Base-by-base conservation (phyloP, 2,888 invertebrate species). In the Atethmia centrago region DNA sequence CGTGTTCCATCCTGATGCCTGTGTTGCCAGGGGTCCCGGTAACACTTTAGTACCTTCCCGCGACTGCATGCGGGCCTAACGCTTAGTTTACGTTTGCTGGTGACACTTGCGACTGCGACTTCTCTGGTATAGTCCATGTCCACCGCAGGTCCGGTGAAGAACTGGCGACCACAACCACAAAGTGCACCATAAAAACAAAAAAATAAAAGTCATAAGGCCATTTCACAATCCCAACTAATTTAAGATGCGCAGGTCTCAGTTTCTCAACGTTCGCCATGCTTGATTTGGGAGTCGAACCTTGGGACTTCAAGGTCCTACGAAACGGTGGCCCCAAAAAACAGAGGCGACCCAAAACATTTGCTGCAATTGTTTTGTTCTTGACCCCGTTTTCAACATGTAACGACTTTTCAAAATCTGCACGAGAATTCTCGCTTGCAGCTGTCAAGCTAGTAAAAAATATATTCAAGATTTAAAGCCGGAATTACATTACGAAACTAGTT, bases 221-320 rank as follows among this genome's bases (percentile, higher is more conserved):
- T 47, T 40, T 28, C 10, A 12, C 10, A 40, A 31, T 31, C 25
- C 25, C 8, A 76, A 21, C 9, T 59, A 77, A 53, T 59, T 77
- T 69, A 65, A 66, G 21, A 47, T 66, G 45, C 16, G 31, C 16
- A 31, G 21, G 65, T 77, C 31, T 49, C 47, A 19, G 45, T 59
- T 77, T 51, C 59, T 25, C 28, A 75, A 71, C 51, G 14, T 16
- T 58, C 51, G 25, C 63, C 8, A 79, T 72, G 63, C 56, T 79
- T 47, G 36, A 78, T 69, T 76, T 79, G 62, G 58, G 21, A 58
- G 63, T 55, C 1, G 49, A 74, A 78, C 81, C 78, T 78, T 80
- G 75, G 75, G 28, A 49, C 28, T 53, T 67, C 76, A 78, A 80
- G 67, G 81, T 78, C 56, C 51, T 28, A 53, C 40, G 47, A 31